phyloP scores from a whole-genome alignment of 2,113 vertebrate genomes.

The Apus apus region DNA sequence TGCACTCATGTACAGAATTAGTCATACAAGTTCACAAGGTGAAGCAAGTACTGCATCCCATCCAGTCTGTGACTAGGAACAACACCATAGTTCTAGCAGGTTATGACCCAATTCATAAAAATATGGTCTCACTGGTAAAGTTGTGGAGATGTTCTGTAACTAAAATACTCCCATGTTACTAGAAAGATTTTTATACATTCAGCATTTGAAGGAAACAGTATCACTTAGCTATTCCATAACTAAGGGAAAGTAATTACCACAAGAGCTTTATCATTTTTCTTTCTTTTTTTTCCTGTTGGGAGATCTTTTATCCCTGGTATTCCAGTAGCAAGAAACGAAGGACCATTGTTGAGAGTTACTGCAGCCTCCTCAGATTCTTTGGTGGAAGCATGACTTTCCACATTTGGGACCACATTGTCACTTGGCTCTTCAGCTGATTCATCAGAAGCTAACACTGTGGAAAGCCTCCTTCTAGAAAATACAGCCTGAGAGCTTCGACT shows the following conservation, averaged over 20 bases:
- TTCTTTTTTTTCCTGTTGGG: not conserved
- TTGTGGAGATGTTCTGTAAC: not conserved
- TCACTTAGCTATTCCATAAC: not conserved
- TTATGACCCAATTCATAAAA: not conserved
- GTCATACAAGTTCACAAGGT: not conserved
- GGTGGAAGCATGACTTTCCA: not conserved
- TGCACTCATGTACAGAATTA: not conserved
- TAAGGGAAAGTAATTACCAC: conserved; percentile 26
- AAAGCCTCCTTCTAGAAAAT: conserved; percentile 50
- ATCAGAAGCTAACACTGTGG: conserved; percentile 52
- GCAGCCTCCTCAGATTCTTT: not conserved
- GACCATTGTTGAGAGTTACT: not conserved
- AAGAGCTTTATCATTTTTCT: not conserved
- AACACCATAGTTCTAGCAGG: not conserved
- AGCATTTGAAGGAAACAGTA: not conserved
- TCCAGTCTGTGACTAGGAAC: not conserved
- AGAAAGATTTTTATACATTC: not conserved
- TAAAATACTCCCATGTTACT: not conserved
- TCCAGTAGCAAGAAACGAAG: not conserved
- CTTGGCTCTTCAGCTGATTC: conserved; percentile 15
- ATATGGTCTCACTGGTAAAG: not conserved
- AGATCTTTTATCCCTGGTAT: conserved; percentile 38
- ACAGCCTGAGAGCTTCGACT: not conserved
- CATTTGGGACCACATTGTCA: not conserved
- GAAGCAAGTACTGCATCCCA: not conserved